A percentile compares a stretch with the other conserved stretches of the same genome.
These are phyloP conservation scores for Octodon degus DNA, from an alignment of 2,113 vertebrate genomes.

Conservation along the genomic window DNA sequence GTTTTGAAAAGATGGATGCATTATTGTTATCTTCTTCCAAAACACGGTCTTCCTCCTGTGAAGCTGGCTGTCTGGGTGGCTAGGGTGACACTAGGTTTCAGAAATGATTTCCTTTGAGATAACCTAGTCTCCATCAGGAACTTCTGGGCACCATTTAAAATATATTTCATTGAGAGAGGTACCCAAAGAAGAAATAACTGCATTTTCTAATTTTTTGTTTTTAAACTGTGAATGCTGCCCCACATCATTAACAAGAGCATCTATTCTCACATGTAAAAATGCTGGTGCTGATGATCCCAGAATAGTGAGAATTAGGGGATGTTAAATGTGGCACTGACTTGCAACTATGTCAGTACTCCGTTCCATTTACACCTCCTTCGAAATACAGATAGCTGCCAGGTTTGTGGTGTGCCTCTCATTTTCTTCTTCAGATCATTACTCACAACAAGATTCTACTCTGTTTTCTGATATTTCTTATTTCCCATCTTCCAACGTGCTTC, in stretches of 20 bases:
- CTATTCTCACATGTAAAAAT: rapidly evolving
- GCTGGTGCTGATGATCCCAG: rapidly evolving
- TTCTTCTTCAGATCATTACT: neutral
- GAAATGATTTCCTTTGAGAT: neutral
- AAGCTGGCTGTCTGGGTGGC: rapidly evolving
- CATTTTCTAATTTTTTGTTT: neutral
- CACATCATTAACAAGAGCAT: rapidly evolving
- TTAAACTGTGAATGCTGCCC: rapidly evolving
- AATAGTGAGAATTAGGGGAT: rapidly evolving
- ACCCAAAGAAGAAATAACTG: neutral
- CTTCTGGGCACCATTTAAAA: neutral
- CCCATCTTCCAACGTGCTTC: neutral
- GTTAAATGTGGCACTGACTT: rapidly evolving
- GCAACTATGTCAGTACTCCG: rapidly evolving
- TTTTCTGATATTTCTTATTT: neutral
- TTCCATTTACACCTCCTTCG: neutral
- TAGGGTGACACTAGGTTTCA: neutral
- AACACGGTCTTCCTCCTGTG: neutral
- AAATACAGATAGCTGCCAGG: rapidly evolving
- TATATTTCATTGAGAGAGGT: neutral
- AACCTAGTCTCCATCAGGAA: neutral
- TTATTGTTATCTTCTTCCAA: neutral
- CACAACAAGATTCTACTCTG: too few species aligned
- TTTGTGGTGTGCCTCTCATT: rapidly evolving
- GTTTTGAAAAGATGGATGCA: neutral